Base-by-base conservation (phyloP, 37 sponge, comb jelly and placozoan species). In the Tethya wilhelma region DNA sequence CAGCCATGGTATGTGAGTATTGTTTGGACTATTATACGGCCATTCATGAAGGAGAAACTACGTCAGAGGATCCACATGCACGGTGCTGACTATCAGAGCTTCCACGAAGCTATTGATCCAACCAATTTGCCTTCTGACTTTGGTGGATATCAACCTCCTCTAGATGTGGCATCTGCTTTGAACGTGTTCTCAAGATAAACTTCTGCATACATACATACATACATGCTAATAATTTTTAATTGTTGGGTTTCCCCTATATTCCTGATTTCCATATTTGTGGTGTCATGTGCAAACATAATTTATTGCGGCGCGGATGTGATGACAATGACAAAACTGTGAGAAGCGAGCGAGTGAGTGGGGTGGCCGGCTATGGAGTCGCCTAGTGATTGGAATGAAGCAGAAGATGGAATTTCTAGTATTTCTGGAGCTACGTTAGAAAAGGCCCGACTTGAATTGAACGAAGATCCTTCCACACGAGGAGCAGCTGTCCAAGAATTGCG, bases 1-100 rank as follows among this genome's bases (percentile, higher is more conserved):
- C 82, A 85, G 74, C 91, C 91, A 0, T 88, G 89, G 89, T 82
- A 71, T 45, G 14, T 88, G 38, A 81, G 86, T 59, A 33, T 86
- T 8, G 38, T 86, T 0, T 66, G 81, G 69, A 42, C 78, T 9
- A 38, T 91, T 23, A 56, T 91, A 36, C 75, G 70, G 71, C 91
- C 91, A 20, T 86, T 91, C 63, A 38, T 91, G 32, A 82, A 44
- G 42, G 73, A 91, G 56, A 91, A 91, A 58, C 64, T 80, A 8
- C 74, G 77, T 42, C 58, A 82, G 5, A 64, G 91, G 46, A 7
- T 89, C 2, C 74, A 42, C 29, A 34, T 69, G 19, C 84, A 83
- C 34, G 84, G 90, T 2, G n/a, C 38, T 44, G 75, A 89, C 59
- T 60, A 58, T 20, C 11, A 41, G 26, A 30, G 34, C 11, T 59